A percentile compares a stretch with the other conserved stretches of the same genome.
phyloP scores from a whole-genome alignment of 1,140 invertebrate species.

The Drosophila sp. region DNA sequence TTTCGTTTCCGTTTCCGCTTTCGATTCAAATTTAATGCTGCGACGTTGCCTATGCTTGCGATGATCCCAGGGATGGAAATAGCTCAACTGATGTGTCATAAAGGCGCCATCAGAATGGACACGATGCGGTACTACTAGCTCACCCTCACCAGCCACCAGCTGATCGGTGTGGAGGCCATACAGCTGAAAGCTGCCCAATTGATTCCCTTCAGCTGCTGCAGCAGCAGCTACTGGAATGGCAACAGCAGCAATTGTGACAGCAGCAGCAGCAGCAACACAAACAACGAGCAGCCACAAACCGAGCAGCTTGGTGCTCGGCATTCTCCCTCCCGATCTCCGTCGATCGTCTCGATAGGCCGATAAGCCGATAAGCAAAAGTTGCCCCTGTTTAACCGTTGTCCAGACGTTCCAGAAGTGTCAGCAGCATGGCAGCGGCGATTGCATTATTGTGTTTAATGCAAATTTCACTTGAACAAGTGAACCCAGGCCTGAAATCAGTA shows the following conservation, averaged over 20 bases:
- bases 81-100: conserved; percentile 85
- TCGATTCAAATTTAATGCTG: conserved; percentile 11
- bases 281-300: conserved; percentile 46
- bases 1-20: not conserved
- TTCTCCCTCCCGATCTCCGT: conserved; percentile 5
- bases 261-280: not conserved
- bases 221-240: not conserved
- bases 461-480: too few relatives aligned
- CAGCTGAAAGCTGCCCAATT: conserved; percentile 1
- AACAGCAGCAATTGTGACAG: not conserved
- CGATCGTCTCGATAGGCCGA: not conserved
- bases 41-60: conserved; percentile 67
- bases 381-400: conserved; percentile 60
- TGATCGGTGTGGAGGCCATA: conserved; percentile 84
- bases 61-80: conserved; percentile 83
- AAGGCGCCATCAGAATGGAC: conserved; percentile 85
- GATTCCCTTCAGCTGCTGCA: not conserved
- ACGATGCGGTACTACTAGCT: conserved; percentile 85
- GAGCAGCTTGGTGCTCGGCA: conserved; percentile 41
- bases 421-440: conserved; percentile 68
- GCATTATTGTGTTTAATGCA: conserved; percentile 40
- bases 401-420: conserved; percentile 57
- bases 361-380: not conserved
- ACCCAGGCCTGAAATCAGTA: too few relatives aligned
- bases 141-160: conserved; percentile 84